Base-by-base conservation (phyloP, 2,888 invertebrate genomes). In the Oligia fasciuncula region DNA sequence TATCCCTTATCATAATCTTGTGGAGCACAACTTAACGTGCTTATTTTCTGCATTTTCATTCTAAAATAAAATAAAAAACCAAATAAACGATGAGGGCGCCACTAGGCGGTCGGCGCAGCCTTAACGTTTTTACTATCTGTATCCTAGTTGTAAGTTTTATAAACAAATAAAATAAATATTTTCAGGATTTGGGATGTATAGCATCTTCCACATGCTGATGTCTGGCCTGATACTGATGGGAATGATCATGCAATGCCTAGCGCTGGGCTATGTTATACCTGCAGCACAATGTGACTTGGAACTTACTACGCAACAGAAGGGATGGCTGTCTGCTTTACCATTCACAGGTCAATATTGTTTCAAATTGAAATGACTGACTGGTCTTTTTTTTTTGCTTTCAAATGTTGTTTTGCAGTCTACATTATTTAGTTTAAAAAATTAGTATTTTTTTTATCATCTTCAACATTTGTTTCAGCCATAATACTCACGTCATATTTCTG, bases 401-500 rank as follows among this genome's bases (percentile, higher is more conserved):
- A n/a, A n/a, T n/a, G n/a, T n/a, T n/a, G n/a, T n/a, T n/a, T n/a
- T n/a, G 23, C 11, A n/a, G n/a, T 57, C 57, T 57, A 11, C 8
- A 49, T 49, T 14, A 14, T 49, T 49, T 14, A 14, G 14, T 14
- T 49, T 49, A 49, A 49, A 49, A 49, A 14, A 49, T 29, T 1
- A 49, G 4, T 54, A 54, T 19, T 0, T 62, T 62, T 6, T n/a
- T 57, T 6, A 43, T 57, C 17, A 6, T n/a, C 0, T 35, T 46
- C n/a, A 17, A 40, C 4, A 43, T 35, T 13, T n/a, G 6, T 92
- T 92, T 9, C 92, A 97, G 97, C 98, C 67, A 97, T 98, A 40
- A 97, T 98, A n/a, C 86, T 98, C 23, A 98, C 98, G 76, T 98
- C 98, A 0, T 98, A 98, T 94, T 95, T 98, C 77, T 98, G 98